Conservation (phyloP, 2,113 vertebrate species). For the Acrocephalus arundinaceus region DNA sequence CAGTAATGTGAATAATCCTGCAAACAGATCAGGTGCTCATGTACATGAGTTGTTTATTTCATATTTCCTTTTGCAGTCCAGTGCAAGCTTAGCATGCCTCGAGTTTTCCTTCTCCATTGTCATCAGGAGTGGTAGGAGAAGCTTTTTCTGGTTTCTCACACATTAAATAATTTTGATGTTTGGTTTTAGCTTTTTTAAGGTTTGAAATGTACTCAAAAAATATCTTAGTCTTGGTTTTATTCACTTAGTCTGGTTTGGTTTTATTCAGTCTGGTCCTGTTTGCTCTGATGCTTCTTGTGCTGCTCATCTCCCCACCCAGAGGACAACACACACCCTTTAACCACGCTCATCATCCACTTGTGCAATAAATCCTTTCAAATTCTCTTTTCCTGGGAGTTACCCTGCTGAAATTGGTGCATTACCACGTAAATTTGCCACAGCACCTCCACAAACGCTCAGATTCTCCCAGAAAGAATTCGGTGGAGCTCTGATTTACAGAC, state of each 20-base stretch:
- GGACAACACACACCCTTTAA: not conserved
- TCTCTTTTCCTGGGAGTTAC: not conserved
- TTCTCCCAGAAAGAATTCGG: not conserved
- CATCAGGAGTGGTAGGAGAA: not conserved
- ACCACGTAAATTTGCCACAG: rapidly evolving
- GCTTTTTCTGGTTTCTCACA: not conserved
- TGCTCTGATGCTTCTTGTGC: not conserved
- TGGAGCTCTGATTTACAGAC: not conserved
- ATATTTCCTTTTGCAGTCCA: not conserved
- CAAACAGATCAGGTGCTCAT: not conserved
- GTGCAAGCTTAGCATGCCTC: not conserved
- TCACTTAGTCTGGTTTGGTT: not conserved
- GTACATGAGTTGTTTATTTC: not conserved
- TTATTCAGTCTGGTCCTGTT: not conserved
- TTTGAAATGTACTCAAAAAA: not conserved
- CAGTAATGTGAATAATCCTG: not conserved
- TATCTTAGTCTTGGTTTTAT: not conserved
- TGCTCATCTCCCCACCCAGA: not conserved
- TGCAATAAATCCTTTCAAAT: not conserved
- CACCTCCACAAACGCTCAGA: not conserved
- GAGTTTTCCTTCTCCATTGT: not conserved
- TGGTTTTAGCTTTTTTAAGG: not conserved
- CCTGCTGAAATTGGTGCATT: not conserved
- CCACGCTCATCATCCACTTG: not conserved
- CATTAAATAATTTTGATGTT: not conserved